A percentile compares a stretch with the other conserved stretches of the same genome.
Evolutionary conservation across 2,797 vertebrate genomes (phyloP).

Genomic region (Liasis olivaceus): DNA sequence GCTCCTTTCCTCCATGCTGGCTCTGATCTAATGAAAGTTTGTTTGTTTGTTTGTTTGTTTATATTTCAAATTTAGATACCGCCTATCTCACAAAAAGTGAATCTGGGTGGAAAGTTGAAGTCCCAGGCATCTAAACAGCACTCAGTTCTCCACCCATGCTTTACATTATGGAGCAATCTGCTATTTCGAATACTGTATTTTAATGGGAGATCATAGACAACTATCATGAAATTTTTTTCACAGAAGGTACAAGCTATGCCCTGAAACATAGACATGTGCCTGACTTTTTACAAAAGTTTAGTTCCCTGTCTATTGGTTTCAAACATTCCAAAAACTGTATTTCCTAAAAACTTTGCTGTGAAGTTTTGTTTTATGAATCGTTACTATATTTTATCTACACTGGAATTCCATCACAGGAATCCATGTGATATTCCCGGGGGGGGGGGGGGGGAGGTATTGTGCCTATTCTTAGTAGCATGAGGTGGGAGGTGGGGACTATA

Average conservation of each 20-base stretch:
- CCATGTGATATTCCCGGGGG: background rate
- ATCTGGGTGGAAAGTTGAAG: background rate
- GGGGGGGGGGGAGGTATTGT: background rate
- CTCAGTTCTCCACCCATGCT: background rate
- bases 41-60: no score
- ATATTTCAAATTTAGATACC: no score
- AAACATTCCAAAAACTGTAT: background rate
- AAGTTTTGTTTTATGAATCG: background rate
- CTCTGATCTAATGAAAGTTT: background rate
- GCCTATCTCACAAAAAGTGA: no score
- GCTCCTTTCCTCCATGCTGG: background rate
- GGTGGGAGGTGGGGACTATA: background rate
- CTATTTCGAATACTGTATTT: background rate
- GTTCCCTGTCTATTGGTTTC: background rate
- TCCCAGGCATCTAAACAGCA: background rate
- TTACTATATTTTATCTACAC: background rate
- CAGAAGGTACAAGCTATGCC: background rate
- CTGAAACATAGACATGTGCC: background rate
- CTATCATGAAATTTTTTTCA: background rate
- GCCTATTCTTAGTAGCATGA: slow-evolving; percentile 10
- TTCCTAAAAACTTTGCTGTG: background rate
- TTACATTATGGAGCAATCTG: background rate
- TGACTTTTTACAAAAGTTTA: background rate
- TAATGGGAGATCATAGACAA: background rate
- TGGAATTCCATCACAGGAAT: background rate